Evolutionary conservation across 2,113 vertebrate species (phyloP).

Genomic region (Aepyceros melampus): DNA sequence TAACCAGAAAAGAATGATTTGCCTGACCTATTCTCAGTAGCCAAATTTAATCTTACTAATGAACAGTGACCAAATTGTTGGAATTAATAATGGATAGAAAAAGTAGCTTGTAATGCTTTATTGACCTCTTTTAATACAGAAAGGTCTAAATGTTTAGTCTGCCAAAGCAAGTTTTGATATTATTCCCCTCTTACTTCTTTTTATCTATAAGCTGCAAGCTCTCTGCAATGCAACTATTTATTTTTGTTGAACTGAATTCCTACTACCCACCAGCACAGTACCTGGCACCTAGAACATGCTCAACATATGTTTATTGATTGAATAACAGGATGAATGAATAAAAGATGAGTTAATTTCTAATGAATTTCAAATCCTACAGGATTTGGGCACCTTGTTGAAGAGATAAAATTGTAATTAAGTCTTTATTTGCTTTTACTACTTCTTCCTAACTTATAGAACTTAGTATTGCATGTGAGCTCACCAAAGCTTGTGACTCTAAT

Average conservation of each 20-base stretch:
- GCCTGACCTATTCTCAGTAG: neutral
- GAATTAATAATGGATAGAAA: conserved; percentile 34
- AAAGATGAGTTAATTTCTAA: neutral
- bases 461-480: neutral
- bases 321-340: neutral
- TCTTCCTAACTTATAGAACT: neutral
- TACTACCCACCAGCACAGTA: neutral
- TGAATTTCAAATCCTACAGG: conserved; percentile 26
- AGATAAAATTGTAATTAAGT: conserved; percentile 4
- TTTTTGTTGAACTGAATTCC: neutral
- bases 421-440: neutral
- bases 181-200: neutral
- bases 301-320: neutral
- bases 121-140: conserved; percentile 20
- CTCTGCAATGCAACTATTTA: neutral
- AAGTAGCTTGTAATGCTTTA: neutral
- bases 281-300: neutral
- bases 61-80: conserved; percentile 34
- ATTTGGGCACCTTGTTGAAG: neutral
- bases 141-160: conserved; percentile 19
- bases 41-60: conserved; percentile 53
- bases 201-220: neutral
- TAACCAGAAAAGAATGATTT: conserved; percentile 45
- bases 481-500: neutral
- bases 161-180: neutral